phyloP scores from a whole-genome alignment of 2,888 invertebrate genomes.

The Aquatica leii region DNA sequence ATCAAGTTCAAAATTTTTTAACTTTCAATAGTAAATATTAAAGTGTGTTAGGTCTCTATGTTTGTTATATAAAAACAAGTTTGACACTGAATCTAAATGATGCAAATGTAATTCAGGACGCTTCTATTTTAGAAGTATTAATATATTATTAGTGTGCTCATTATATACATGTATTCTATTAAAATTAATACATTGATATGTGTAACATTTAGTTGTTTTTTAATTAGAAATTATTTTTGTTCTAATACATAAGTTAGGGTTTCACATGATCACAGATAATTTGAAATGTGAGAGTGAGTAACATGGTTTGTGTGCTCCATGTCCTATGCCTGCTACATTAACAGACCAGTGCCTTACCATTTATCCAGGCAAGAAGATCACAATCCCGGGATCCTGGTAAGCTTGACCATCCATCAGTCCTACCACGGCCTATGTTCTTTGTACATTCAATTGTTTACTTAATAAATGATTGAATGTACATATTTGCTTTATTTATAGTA shows the following conservation, averaged over 20 bases:
- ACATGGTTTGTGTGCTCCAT: conserved; percentile 55
- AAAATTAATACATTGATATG: conserved; percentile 36
- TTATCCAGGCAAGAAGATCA: conserved; percentile 56
- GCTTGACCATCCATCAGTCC: conserved; percentile 56
- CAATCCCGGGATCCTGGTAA: conserved; percentile 54
- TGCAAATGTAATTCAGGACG: conserved; percentile 7
- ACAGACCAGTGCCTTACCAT: conserved; percentile 58
- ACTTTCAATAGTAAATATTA: conserved; percentile 17
- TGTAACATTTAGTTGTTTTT: conserved; percentile 23
- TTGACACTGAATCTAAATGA: conserved; percentile 6
- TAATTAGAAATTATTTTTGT: background rate
- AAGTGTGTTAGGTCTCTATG: conserved; percentile 30
- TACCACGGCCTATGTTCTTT: conserved; percentile 22
- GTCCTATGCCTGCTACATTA: conserved; percentile 54
- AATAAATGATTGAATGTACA: conserved; percentile 19
- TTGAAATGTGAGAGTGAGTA: conserved; percentile 42
- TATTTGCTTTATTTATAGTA: too few species aligned
- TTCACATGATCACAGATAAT: conserved; percentile 3
- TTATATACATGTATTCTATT: conserved; percentile 42
- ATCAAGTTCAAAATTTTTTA: conserved; percentile 31
- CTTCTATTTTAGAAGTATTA: conserved; percentile 26
- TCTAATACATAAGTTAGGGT: conserved; percentile 8
- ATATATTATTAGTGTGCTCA: conserved; percentile 42
- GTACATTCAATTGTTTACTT: conserved; percentile 22
- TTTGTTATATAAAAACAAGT: conserved; percentile 23